phyloP scores from a whole-genome alignment of 2,797 vertebrate genomes.

The Hozukius guyotensis region DNA sequence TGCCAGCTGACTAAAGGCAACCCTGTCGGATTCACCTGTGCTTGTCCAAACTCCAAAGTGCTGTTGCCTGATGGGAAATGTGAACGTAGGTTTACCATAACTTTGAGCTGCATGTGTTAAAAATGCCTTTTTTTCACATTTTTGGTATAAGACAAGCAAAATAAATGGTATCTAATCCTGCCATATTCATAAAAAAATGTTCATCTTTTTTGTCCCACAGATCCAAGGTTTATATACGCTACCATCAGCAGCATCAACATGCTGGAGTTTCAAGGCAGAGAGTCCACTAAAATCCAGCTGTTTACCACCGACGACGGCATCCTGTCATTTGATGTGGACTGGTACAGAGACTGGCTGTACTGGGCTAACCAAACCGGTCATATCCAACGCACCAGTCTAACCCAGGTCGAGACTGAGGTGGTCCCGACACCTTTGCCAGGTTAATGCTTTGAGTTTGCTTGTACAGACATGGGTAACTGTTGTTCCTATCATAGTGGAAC shows the following conservation, averaged over 20 bases:
- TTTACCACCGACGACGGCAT: constrained; percentile 76
- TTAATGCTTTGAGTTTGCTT: constrained; percentile 44
- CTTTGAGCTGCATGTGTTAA: background rate
- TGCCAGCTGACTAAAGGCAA: constrained; percentile 87
- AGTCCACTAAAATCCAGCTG: constrained; percentile 61
- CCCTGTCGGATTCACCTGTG: constrained; percentile 84
- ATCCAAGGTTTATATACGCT: constrained; percentile 82
- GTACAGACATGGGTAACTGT: background rate
- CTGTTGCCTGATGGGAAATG: constrained; percentile 84
- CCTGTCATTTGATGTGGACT: constrained; percentile 88
- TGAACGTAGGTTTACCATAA: constrained; percentile 77
- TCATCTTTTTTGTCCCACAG: constrained; percentile 59
- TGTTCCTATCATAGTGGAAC: too few relatives aligned
- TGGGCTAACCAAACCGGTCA: constrained; percentile 85
- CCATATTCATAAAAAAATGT: background rate
- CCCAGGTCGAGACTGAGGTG: constrained; percentile 66
- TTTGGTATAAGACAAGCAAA: background rate
- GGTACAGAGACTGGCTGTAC: constrained; percentile 86
- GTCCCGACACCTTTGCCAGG: constrained; percentile 83
- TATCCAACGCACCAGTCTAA: constrained; percentile 76
- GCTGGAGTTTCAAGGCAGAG: constrained; percentile 79
- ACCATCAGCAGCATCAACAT: constrained; percentile 72
- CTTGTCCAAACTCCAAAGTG: constrained; percentile 84
- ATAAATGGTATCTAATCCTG: background rate
- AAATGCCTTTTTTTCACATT: background rate